A percentile compares a stretch with the other conserved stretches of the same genome.
phyloP scores from a whole-genome alignment of 2,888 invertebrate species.

The Heliconius cydno region DNA sequence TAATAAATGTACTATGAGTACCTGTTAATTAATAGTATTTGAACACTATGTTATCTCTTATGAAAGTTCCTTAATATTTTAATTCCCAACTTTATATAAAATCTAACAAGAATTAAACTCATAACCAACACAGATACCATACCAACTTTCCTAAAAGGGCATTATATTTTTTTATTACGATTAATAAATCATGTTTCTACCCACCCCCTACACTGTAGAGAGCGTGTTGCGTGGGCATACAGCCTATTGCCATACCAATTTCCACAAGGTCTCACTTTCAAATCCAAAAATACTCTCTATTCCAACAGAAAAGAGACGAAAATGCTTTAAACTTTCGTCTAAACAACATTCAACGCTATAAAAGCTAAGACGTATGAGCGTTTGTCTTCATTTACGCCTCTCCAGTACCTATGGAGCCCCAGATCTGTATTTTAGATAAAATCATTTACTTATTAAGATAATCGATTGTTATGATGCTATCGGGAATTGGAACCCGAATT shows the following conservation, averaged over 20 bases:
- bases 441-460: neutral
- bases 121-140: neutral
- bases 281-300: conserved; percentile 32
- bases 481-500: neutral
- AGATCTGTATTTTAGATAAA: conserved; percentile 11
- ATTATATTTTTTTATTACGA: neutral
- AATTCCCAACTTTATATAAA: too few relatives aligned
- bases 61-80: too few relatives aligned
- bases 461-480: conserved; percentile 8
- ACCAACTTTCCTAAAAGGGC: neutral
- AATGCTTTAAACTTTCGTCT: conserved; percentile 1
- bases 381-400: conserved; percentile 50
- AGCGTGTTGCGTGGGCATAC: conserved; percentile 33
- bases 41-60: too few relatives aligned
- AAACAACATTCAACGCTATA: conserved; percentile 41
- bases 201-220: conserved; percentile 26
- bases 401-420: conserved; percentile 7
- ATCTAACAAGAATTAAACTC: neutral
- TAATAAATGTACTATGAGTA: too few relatives aligned
- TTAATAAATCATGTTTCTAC: conserved; percentile 14
- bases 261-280: conserved; percentile 10
- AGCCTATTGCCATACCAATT: conserved; percentile 35
- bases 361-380: conserved; percentile 44
- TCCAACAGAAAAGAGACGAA: conserved; percentile 6
- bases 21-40: too few relatives aligned